These are phyloP conservation scores for Bergia puertoricense DNA, from an alignment of 92 coral and sea anemone genomes.

Conservation along the genomic window DNA sequence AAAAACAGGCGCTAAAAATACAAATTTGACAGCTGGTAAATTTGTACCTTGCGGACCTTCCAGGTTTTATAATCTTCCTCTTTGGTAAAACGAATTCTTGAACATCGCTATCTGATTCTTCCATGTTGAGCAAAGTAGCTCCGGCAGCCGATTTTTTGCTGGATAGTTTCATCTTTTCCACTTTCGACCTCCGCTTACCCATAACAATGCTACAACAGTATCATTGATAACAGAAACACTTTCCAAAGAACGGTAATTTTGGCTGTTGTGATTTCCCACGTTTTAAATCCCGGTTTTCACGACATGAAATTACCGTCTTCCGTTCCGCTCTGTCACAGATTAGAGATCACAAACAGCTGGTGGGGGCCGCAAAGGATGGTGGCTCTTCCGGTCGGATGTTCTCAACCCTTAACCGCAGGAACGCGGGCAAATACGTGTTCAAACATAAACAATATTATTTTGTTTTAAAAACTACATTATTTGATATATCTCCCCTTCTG, in stretches of 20 bases:
- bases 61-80: constrained; percentile 83
- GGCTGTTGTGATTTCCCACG: constrained; percentile 12
- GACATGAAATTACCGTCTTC: neutral
- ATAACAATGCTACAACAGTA: constrained; percentile 31
- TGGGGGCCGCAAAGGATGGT: neutral
- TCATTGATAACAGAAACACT: constrained; percentile 11
- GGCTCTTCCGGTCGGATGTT: neutral
- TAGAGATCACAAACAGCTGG: constrained; percentile 13
- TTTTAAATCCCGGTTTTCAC: neutral
- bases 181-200: constrained; percentile 69
- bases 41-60: constrained; percentile 73
- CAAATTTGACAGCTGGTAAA: constrained; percentile 12
- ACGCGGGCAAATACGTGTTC: no score
- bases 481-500: no score
- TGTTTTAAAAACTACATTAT: no score
- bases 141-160: constrained; percentile 67
- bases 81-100: constrained; percentile 84
- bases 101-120: constrained; percentile 80
- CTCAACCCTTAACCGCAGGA: no score
- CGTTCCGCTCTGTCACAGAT: neutral
- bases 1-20: neutral
- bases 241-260: neutral
- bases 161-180: constrained; percentile 74
- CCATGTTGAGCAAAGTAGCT: constrained; percentile 78
- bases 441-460: no score